Evolutionary conservation across 2,797 vertebrate species (phyloP), one percentile per base, ranked within the genome.

Genomic region (Antrozous pallidus): DNA sequence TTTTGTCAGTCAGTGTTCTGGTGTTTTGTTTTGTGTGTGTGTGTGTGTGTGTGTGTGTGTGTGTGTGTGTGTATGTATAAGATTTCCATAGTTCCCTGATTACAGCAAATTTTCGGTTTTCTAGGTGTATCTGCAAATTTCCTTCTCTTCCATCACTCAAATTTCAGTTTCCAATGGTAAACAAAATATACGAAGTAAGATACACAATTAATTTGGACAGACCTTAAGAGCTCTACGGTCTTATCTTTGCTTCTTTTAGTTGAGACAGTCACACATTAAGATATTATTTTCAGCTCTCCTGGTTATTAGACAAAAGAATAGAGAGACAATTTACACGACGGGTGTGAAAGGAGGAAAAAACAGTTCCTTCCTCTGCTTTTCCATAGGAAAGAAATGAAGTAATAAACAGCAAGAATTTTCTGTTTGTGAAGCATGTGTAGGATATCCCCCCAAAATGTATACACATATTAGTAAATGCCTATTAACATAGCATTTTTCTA

Each of bases 91-190:
- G 88, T 92, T 80, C n/a, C 40, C 40, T 14, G 13, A 80, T 58
- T 58, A 83, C 31, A 42, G 24, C 51, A 13, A 33, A 61, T 92
- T 91, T 85, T 45, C 75, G 40, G 69, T 20, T 69, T 88, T 95
- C 88, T 74, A 31, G 71, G 33, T 63, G 9, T 85, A 33, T 88
- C 6, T 71, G 7, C 77, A 81, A 89, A 81, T 81, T 75, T 40
- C 14, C 12, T 92, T 89, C 31, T 92, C 31, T 92, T 63, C 16
- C n/a, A 40, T 89, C 54, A 73, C 58, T 84, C 18, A 95, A 61
- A 94, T n/a, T 87, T 92, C 69, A 58, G 49, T 92, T 80, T 95
- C 79, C 80, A 96, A 14, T 79, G 49, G 51, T 90, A 91, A 96
- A 91, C 51, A 28, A 87, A 83, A 67, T 88, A 49, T 47, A 22